Conservation (phyloP, 2,888 invertebrate species). For the Corbicula japonica region DNA sequence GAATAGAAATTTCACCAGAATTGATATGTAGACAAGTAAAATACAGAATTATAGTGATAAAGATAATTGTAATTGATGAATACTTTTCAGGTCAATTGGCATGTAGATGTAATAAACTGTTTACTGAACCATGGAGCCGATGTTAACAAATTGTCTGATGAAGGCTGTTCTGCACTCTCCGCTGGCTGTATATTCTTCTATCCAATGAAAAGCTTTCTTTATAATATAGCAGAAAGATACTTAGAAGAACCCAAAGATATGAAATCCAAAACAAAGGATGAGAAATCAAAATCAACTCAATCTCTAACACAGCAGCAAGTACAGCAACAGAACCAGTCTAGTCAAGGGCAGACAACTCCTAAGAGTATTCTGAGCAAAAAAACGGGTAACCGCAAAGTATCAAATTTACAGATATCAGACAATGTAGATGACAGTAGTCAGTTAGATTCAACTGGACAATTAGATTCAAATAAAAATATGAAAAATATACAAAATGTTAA, state of each 20-base stretch:
- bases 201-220: conserved; percentile 81
- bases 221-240: conserved; percentile 82
- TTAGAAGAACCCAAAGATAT: conserved; percentile 62
- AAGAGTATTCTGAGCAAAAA: conserved; percentile 65
- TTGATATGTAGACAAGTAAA: too few species aligned
- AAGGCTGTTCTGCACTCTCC: conserved; percentile 85
- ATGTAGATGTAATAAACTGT: conserved; percentile 83
- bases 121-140: conserved; percentile 86
- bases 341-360: conserved; percentile 48
- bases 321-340: conserved; percentile 47
- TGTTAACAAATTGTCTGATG: conserved; percentile 85
- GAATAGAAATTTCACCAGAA: too few species aligned
- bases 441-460: conserved; percentile 26
- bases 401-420: conserved; percentile 31
- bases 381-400: conserved; percentile 48
- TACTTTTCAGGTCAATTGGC: conserved; percentile 84
- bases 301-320: conserved; percentile 43
- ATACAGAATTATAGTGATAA: too few species aligned
- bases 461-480: conserved; percentile 38
- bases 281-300: conserved; percentile 49
- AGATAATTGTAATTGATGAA: too few species aligned
- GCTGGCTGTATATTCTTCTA: conserved; percentile 85
- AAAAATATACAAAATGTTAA: conserved; percentile 44
- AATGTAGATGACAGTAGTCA: conserved; percentile 36
- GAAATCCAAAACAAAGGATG: conserved; percentile 57